These are phyloP conservation scores for Drymodes brunneopygia DNA, from an alignment of 2,113 vertebrate species.

Conservation along the genomic window DNA sequence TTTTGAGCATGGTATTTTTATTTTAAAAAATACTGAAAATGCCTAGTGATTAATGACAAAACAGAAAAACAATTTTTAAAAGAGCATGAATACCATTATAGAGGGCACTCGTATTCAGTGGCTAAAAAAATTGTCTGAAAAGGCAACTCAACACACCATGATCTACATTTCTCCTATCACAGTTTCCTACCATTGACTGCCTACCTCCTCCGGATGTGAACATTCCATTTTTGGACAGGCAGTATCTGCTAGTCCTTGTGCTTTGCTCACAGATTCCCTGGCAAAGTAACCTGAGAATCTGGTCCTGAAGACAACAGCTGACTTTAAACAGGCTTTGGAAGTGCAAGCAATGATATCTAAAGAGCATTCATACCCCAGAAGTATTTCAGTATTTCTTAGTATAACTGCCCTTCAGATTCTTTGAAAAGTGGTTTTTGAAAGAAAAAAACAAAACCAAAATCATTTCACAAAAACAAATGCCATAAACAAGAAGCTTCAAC, in stretches of 20 bases:
- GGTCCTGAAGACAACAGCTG: background rate
- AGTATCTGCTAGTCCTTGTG: background rate
- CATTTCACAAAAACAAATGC: background rate
- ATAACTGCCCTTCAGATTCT: background rate
- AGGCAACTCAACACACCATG: background rate
- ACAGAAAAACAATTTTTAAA: background rate
- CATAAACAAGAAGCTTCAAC: background rate
- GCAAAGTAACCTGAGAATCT: background rate
- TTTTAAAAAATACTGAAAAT: background rate
- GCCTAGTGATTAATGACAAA: background rate
- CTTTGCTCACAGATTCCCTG: background rate
- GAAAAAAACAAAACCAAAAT: background rate
- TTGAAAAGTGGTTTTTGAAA: background rate
- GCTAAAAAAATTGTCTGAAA: background rate
- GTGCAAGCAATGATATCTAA: background rate
- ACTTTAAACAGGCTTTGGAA: background rate
- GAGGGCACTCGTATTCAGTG: background rate
- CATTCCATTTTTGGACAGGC: background rate
- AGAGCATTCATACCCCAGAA: background rate
- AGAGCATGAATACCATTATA: background rate
- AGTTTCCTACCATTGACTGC: rapidly evolving
- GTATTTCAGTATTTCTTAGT: background rate
- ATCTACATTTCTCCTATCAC: background rate
- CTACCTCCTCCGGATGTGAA: background rate
- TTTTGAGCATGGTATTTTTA: background rate